Evolutionary conservation across 1,140 invertebrate genomes (phyloP).

Genomic region (Gonatopus flavifemur): DNA sequence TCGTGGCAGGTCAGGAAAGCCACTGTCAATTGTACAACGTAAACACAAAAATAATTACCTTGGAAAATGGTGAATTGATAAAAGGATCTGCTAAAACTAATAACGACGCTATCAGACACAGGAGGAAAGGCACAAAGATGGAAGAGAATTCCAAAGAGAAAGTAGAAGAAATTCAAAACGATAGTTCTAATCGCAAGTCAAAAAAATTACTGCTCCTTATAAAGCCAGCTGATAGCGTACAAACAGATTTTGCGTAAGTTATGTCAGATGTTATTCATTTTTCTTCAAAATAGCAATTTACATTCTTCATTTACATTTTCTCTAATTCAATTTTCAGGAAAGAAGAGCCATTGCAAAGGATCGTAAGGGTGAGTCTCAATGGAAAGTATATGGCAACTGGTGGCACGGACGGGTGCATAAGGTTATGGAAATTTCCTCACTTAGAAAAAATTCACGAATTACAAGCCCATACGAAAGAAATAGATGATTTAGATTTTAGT

Average conservation of each 20-base stretch:
- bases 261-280: background rate
- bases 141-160: constrained; percentile 54
- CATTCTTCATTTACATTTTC: constrained; percentile 8
- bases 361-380: constrained; percentile 77
- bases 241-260: constrained; percentile 75
- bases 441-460: constrained; percentile 71
- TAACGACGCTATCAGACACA: constrained; percentile 45
- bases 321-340: constrained; percentile 46
- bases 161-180: constrained; percentile 47
- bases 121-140: constrained; percentile 44
- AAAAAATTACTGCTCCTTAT: constrained; percentile 74
- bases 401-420: constrained; percentile 83
- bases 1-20: constrained; percentile 90
- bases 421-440: constrained; percentile 87
- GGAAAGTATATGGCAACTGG: constrained; percentile 85
- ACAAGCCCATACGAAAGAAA: constrained; percentile 73
- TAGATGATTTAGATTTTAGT: constrained; percentile 91
- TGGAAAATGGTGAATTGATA: constrained; percentile 54
- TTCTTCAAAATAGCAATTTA: background rate
- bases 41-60: constrained; percentile 65
- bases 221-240: constrained; percentile 73
- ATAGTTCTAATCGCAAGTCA: constrained; percentile 55
- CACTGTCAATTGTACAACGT: constrained; percentile 88
- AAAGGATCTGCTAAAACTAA: constrained; percentile 35
- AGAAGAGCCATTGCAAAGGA: constrained; percentile 80